These are phyloP conservation scores for Leucoptera coffeella DNA, from an alignment of 2,888 invertebrate species.

Conservation along the genomic window DNA sequence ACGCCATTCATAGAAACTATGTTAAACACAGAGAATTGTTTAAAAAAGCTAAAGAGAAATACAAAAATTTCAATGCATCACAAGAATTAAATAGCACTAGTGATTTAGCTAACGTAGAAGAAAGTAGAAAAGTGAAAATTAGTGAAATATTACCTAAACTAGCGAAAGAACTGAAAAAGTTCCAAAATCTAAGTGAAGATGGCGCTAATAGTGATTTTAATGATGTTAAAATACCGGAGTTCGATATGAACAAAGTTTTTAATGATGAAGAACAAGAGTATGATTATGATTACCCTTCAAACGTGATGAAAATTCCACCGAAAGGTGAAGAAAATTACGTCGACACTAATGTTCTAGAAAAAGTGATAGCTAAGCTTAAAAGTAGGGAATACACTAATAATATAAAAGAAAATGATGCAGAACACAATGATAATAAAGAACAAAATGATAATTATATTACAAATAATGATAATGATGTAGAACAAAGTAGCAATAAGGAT, in stretches of 20 bases:
- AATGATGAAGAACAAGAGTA: slow-evolving; percentile 5
- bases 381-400: slow-evolving; percentile 13
- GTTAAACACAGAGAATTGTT: slow-evolving; percentile 17
- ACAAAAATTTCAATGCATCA: slow-evolving; percentile 17
- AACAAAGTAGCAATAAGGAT: too few species aligned
- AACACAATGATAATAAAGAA: slow-evolving; percentile 9
- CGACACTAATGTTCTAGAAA: slow-evolving; percentile 18
- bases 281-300: slow-evolving; percentile 23
- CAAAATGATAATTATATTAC: too few species aligned
- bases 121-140: slow-evolving; percentile 21
- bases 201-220: slow-evolving; percentile 25
- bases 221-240: slow-evolving; percentile 20
- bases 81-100: slow-evolving; percentile 10
- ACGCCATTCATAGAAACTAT: slow-evolving; percentile 54
- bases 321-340: slow-evolving; percentile 31
- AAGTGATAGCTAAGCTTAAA: slow-evolving; percentile 17
- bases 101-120: too few species aligned
- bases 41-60: slow-evolving; percentile 17
- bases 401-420: slow-evolving; percentile 9
- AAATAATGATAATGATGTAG: too few species aligned
- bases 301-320: slow-evolving; percentile 42
- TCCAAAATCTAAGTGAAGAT: slow-evolving; percentile 16
- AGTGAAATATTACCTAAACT: slow-evolving; percentile 24
- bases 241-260: slow-evolving; percentile 35
- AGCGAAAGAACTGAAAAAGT: slow-evolving; percentile 24